Evolutionary conservation across 2,797 vertebrate genomes (phyloP).

Genomic region (Tapera naevia): DNA sequence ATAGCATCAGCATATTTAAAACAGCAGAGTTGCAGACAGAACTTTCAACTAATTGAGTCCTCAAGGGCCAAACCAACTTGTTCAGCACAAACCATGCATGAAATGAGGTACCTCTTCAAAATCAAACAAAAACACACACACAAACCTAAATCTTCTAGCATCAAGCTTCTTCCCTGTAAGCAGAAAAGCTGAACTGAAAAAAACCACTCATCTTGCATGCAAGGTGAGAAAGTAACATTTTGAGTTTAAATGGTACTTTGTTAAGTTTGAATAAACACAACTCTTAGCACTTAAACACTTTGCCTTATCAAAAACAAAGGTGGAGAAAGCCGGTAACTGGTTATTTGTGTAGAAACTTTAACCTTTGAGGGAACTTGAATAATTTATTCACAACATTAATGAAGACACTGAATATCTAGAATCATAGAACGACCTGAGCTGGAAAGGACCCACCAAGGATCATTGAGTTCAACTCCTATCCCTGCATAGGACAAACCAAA

Average conservation of each 20-base stretch:
- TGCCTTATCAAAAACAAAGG: neutral
- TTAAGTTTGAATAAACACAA: neutral
- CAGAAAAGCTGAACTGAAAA: neutral
- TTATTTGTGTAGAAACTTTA: neutral
- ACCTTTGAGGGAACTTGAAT: neutral
- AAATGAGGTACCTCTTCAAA: neutral
- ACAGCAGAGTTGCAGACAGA: neutral
- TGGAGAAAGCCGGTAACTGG: neutral
- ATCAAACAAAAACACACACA: neutral
- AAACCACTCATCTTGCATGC: neutral
- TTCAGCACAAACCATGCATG: neutral
- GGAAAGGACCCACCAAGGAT: no score
- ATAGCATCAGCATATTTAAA: neutral
- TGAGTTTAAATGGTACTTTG: neutral
- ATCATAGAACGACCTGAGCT: no score
- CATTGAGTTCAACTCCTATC: no score
- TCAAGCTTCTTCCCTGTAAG: neutral
- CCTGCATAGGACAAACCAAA: no score
- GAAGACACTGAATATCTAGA: neutral
- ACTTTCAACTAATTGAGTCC: neutral
- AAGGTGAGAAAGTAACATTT: neutral
- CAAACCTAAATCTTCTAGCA: neutral
- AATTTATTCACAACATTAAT: neutral
- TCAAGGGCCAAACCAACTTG: neutral
- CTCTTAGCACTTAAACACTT: neutral